Evolutionary conservation across 2,113 vertebrate genomes (phyloP), one percentile per base, ranked within the genome.

Genomic region (Ahaetulla prasina): DNA sequence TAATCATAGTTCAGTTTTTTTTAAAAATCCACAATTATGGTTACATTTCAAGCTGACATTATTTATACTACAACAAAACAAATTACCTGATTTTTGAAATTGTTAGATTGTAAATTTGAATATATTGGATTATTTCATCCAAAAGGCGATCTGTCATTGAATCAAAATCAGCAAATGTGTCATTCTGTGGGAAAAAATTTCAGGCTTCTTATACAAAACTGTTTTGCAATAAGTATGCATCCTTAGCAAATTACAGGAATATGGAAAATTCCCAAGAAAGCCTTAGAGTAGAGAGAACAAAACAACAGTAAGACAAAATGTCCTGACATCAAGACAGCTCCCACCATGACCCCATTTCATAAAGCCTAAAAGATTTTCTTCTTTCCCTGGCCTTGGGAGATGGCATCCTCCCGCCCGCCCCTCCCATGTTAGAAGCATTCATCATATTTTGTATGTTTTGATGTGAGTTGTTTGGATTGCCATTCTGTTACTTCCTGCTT

Each of bases 161-260:
- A 96, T 99, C 99, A 98, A 99, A 99, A 97, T 99, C 99, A 96
- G 99, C 99, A 98, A 99, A 99, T 68, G 99, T 99, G 96, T 99
- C 99, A 98, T 99, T 99, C 99, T 99, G 98, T 93, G 94, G 27
- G 97, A 95, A 92, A 96, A 96, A 96, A 95, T 90, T 94, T 96
- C 91, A 95, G 92, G 90, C 94, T 95, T 93, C 50, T 93, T 90
- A 96, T 55, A 95, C 52, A 92, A 94, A 95, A 30, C 92, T 88
- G 94, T 91, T 94, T 86, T 94, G 60, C 95, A 94, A 93, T 95
- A 91, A 93, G 52, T 87, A 92, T 88, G 94, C 94, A 92, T 91
- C 45, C 18, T 11, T 95, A 50, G 91, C 91, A 94, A 87, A 87
- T 39, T 47, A 52, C 11, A 47, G 25, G 47, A 94, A 94, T 89